These are phyloP conservation scores for Macheiramphus alcinus DNA, from an alignment of 2,113 vertebrate genomes.

Conservation along the genomic window DNA sequence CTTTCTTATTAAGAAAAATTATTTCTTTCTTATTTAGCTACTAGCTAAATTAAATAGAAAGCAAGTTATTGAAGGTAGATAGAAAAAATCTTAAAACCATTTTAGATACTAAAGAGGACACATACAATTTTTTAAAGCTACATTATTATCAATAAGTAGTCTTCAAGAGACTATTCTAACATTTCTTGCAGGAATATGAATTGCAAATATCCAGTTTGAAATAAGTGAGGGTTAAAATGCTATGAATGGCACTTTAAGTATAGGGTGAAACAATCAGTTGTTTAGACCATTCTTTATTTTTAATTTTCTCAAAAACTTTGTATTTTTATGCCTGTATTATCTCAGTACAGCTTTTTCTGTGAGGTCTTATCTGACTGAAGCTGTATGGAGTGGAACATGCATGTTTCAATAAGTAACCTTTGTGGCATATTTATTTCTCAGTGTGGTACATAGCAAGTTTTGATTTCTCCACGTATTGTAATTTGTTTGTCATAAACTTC, in stretches of 20 bases:
- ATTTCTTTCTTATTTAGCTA: neutral
- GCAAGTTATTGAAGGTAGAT: neutral
- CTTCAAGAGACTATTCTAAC: neutral
- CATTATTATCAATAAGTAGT: neutral
- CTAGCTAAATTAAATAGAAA: neutral
- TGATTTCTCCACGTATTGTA: neutral
- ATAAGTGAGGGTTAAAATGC: neutral
- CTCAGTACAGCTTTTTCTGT: neutral
- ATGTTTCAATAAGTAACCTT: neutral
- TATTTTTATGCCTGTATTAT: neutral
- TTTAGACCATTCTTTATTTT: neutral
- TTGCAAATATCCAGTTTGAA: neutral
- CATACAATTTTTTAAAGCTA: neutral
- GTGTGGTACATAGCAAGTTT: neutral
- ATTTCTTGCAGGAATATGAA: neutral
- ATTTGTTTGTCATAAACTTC: slow-evolving; percentile 48
- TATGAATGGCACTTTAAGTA: neutral
- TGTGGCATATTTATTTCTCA: neutral
- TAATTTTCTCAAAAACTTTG: neutral
- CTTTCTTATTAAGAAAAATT: neutral
- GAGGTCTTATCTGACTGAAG: neutral
- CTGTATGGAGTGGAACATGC: neutral
- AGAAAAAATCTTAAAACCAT: neutral
- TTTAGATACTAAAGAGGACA: neutral
- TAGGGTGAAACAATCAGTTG: neutral